Conservation (phyloP, 2,888 invertebrate species). For the Pogonocherus hispidulus region DNA sequence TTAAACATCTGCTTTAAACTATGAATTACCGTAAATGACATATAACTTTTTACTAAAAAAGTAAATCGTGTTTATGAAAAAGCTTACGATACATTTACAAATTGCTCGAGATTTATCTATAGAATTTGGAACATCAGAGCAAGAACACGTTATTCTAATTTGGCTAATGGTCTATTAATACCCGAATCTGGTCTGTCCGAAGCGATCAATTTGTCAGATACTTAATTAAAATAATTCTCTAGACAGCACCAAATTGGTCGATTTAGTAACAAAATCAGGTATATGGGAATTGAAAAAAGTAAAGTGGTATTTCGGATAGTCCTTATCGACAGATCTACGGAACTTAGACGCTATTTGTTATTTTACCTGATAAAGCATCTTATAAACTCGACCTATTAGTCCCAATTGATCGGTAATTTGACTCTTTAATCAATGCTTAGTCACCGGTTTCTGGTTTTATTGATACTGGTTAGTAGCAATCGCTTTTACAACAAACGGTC, state of each 20-base stretch:
- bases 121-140: conserved; percentile 31
- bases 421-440: conserved; percentile 59
- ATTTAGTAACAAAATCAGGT: conserved; percentile 61
- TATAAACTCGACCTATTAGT: conserved; percentile 66
- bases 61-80: conserved; percentile 14
- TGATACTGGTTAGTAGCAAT: conserved; percentile 42
- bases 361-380: conserved; percentile 63
- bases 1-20: too few relatives aligned
- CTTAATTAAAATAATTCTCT: conserved; percentile 66
- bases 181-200: conserved; percentile 50
- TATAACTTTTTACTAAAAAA: neutral
- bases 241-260: conserved; percentile 63
- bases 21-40: too few relatives aligned
- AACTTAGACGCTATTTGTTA: conserved; percentile 67
- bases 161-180: conserved; percentile 64
- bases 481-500: conserved; percentile 38
- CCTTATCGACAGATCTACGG: conserved; percentile 55
- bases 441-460: conserved; percentile 41
- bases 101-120: conserved; percentile 26
- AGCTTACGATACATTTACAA: conserved; percentile 22
- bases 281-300: conserved; percentile 55
- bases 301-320: conserved; percentile 67
- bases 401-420: conserved; percentile 67
- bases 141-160: conserved; percentile 62
- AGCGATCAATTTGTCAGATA: conserved; percentile 64